Conservation (phyloP, 2,797 vertebrate genomes). For the Sebastes baramenuke region DNA sequence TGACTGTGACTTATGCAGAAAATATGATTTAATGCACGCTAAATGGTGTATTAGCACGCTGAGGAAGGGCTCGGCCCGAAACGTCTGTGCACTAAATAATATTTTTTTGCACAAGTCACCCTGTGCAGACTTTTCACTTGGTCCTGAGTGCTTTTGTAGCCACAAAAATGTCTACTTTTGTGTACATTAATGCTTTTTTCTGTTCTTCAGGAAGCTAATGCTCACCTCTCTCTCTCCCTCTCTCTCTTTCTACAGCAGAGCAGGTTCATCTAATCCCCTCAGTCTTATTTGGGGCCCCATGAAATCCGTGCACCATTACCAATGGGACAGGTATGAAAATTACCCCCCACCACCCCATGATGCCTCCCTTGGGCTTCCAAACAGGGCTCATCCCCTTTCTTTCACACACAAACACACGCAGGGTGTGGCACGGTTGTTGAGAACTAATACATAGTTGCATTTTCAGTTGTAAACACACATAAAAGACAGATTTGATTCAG, state of each 20-base stretch:
- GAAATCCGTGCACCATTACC: constrained; percentile 68
- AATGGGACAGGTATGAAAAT: constrained; percentile 78
- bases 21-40: not conserved
- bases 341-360: constrained; percentile 39
- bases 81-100: not conserved
- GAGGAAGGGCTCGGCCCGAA: not conserved
- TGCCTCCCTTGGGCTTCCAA: constrained; percentile 17
- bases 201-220: not conserved
- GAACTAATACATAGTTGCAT: not conserved
- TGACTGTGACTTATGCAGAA: not conserved
- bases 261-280: constrained; percentile 53
- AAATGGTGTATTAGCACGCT: not conserved
- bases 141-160: not conserved
- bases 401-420: not conserved
- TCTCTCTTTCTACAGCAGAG: constrained; percentile 6
- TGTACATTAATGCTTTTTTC: not conserved
- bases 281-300: constrained; percentile 63
- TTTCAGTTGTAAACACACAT: not conserved
- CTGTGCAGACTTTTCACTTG: not conserved
- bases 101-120: not conserved
- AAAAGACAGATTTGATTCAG: not conserved
- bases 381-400: constrained; percentile 29
- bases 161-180: not conserved
- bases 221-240: not conserved
- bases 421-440: not conserved